Evolutionary conservation across 2,113 vertebrate species (phyloP).

Genomic region (Axis porcinus): DNA sequence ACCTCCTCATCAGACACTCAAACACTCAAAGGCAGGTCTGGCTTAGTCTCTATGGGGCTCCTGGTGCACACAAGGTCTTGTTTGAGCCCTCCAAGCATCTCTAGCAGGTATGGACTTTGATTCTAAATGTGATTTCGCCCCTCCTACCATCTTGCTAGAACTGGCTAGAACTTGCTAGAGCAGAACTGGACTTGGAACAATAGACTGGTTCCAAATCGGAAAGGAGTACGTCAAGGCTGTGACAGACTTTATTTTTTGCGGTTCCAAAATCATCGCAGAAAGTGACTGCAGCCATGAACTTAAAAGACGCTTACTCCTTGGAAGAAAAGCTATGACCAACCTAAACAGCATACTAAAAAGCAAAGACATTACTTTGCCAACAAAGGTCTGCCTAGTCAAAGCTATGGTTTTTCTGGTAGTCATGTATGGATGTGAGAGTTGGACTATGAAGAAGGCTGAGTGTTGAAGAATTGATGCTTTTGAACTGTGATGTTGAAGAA

Average conservation of each 20-base stretch:
- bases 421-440: neutral
- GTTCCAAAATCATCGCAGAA: neutral
- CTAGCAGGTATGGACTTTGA: neutral
- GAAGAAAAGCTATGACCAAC: neutral
- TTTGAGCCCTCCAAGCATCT: neutral
- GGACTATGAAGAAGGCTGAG: neutral
- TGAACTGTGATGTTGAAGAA: neutral
- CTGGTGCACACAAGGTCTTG: fast-evolving
- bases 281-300: neutral
- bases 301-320: neutral
- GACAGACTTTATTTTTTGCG: neutral
- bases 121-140: fast-evolving
- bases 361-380: neutral
- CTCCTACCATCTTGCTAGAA: neutral
- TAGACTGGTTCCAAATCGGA: neutral
- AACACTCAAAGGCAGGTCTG: neutral
- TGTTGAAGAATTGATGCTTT: neutral
- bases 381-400: neutral
- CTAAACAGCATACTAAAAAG: neutral
- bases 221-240: neutral
- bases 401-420: neutral
- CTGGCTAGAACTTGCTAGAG: neutral
- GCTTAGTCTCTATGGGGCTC: neutral
- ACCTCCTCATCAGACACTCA: neutral
- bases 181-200: neutral